phyloP scores from a whole-genome alignment of 2,888 invertebrate species.

The Scaptomyza tumidula region DNA sequence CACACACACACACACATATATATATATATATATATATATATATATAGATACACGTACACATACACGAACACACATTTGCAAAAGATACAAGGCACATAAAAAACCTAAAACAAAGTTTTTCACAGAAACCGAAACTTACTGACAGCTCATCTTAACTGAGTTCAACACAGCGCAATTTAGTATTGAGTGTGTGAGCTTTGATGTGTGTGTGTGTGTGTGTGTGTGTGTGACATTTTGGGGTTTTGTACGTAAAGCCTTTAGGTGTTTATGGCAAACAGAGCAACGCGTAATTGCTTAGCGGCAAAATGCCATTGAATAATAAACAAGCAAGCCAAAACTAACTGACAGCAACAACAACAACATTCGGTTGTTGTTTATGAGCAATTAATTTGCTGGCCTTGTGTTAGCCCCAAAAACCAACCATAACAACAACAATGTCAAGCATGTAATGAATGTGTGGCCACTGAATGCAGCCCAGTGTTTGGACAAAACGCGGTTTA shows the following conservation, averaged over 20 bases:
- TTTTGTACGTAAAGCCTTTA: slow-evolving; percentile 59
- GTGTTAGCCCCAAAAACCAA: slow-evolving; percentile 5
- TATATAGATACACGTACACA: background rate
- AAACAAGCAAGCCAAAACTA: slow-evolving; percentile 46
- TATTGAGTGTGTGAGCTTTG: background rate
- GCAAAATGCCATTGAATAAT: slow-evolving; percentile 70
- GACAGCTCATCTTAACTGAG: slow-evolving; percentile 59
- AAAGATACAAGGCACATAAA: slow-evolving; percentile 47
- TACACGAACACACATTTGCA: background rate
- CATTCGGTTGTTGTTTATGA: slow-evolving; percentile 53
- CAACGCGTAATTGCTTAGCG: slow-evolving; percentile 61
- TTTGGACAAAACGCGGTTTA: slow-evolving; percentile 36
- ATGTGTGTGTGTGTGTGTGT: background rate
- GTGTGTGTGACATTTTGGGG: slow-evolving; percentile 19
- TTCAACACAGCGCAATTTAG: slow-evolving; percentile 30
- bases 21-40: too few species aligned
- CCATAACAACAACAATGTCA: slow-evolving; percentile 43
- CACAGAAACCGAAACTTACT: slow-evolving; percentile 48
- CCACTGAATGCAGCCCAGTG: slow-evolving; percentile 25
- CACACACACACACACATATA: slow-evolving; percentile 1
- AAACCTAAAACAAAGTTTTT: slow-evolving; percentile 55
- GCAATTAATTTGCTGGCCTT: slow-evolving; percentile 70
- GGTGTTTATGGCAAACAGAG: slow-evolving; percentile 59
- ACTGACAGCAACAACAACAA: slow-evolving; percentile 14
- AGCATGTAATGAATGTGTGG: slow-evolving; percentile 46